These are phyloP conservation scores for Lanius ludovicianus DNA, from an alignment of 2,113 vertebrate genomes.

Conservation along the genomic window DNA sequence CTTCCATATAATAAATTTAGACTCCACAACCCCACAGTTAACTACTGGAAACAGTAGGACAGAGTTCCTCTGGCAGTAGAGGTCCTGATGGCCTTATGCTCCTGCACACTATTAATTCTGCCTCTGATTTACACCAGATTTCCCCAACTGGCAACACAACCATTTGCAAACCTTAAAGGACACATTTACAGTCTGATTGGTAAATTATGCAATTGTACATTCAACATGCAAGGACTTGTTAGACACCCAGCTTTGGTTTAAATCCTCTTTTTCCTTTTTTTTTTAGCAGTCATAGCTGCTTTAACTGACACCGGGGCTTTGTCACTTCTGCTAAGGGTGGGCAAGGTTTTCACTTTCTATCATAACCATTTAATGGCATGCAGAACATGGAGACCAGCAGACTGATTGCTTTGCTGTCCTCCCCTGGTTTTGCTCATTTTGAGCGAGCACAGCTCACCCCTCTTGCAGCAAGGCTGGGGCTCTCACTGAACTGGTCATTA, in stretches of 20 bases:
- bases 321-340: constrained; percentile 49
- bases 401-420: not conserved
- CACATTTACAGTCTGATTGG: not conserved
- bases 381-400: not conserved
- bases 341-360: not conserved
- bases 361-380: constrained; percentile 18
- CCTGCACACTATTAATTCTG: not conserved
- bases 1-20: not conserved
- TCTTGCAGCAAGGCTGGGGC: not conserved
- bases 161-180: not conserved
- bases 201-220: not conserved
- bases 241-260: constrained; percentile 1
- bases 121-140: not conserved
- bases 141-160: not conserved
- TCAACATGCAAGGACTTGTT: not conserved
- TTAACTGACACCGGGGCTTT: constrained; percentile 27
- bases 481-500: not conserved
- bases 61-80: not conserved
- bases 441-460: not conserved
- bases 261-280: not conserved
- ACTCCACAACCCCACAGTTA: not conserved
- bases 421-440: not conserved
- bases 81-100: not conserved
- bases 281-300: constrained; percentile 35
- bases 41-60: not conserved